Conservation (phyloP, 92 coral and sea anemone genomes). For the Phenganax subtilis region DNA sequence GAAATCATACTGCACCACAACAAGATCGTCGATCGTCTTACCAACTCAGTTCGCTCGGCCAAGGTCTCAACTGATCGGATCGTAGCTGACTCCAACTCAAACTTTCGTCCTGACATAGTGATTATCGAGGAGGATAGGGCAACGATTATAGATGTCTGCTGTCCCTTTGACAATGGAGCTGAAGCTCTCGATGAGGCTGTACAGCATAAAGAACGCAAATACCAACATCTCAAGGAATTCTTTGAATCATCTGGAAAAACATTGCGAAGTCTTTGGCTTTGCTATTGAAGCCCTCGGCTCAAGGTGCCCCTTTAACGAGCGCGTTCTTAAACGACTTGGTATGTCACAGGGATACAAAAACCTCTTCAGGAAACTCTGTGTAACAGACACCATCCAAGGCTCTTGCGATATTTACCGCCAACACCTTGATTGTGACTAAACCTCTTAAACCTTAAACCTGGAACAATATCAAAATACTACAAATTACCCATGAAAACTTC, state of each 20-base stretch:
- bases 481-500: no score
- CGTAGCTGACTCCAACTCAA: background rate
- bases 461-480: no score
- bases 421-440: background rate
- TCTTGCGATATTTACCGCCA: background rate
- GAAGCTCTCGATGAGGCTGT: background rate
- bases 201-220: background rate
- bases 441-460: no score
- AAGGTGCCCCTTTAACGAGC: background rate
- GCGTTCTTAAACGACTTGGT: background rate
- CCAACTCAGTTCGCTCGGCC: background rate
- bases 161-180: conserved; percentile 5
- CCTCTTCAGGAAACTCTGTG: background rate
- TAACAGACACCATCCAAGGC: background rate
- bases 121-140: background rate
- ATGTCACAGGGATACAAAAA: background rate
- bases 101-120: background rate
- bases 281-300: background rate
- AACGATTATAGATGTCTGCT: background rate
- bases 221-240: background rate
- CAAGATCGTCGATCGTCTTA: background rate
- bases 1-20: background rate
- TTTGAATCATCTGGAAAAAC: background rate
- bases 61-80: background rate
- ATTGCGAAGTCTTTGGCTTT: conserved; percentile 3